A percentile compares a stretch with the other conserved stretches of the same genome.
phyloP scores from a whole-genome alignment of 2,113 vertebrate species.

The Pongo abelii region DNA sequence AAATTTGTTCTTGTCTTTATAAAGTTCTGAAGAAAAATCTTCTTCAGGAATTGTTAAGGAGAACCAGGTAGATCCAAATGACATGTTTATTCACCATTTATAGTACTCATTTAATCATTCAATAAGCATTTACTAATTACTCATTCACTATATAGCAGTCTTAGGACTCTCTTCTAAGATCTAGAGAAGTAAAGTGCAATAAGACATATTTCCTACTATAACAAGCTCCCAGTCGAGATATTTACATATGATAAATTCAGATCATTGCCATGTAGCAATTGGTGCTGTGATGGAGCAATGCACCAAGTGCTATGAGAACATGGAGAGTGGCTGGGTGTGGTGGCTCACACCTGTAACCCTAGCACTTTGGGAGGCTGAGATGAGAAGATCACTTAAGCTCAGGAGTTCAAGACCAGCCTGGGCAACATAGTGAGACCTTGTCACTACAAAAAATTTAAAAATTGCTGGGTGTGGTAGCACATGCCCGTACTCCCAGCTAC shows the following conservation, averaged over 20 bases:
- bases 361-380: too few relatives aligned
- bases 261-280: fast-evolving
- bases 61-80: background rate
- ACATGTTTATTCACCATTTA: background rate
- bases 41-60: background rate
- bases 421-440: too few relatives aligned
- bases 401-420: too few relatives aligned
- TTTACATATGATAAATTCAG: background rate
- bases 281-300: background rate
- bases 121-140: background rate
- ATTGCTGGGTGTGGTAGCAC: too few relatives aligned
- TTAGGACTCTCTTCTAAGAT: background rate
- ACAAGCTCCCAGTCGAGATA: background rate
- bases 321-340: background rate
- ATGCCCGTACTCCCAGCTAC: too few relatives aligned
- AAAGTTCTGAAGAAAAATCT: background rate
- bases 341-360: too few relatives aligned
- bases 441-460: too few relatives aligned
- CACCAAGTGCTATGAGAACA: background rate
- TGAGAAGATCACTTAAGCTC: too few relatives aligned
- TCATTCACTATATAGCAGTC: background rate
- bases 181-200: background rate
- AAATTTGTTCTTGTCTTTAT: background rate
- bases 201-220: background rate
- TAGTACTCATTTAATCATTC: background rate